Percentiles rank a stretch among this genome's conserved stretches.
Evolutionary conservation across 2,113 vertebrate species (phyloP).

Genomic region (Oreochromis spilurus): DNA sequence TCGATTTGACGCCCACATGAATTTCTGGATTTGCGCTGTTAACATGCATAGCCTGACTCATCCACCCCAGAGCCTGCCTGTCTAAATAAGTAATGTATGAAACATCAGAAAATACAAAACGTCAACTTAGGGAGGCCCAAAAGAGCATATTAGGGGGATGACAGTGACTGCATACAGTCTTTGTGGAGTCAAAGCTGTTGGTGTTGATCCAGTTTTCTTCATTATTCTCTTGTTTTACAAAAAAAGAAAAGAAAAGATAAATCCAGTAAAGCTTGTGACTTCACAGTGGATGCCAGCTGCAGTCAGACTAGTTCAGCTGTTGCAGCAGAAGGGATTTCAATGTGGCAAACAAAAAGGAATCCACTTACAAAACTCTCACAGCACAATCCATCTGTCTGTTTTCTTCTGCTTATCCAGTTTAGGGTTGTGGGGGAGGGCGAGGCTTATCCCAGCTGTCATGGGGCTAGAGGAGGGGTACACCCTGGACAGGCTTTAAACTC

Average conservation of each 20-base stretch:
- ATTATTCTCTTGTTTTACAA: not conserved
- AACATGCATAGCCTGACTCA: constrained; percentile 37
- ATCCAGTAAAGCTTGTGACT: not conserved
- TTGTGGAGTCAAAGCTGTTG: not conserved
- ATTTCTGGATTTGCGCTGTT: not conserved
- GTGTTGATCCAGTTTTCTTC: not conserved
- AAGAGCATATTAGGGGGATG: not conserved
- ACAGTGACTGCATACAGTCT: not conserved
- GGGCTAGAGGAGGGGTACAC: not conserved
- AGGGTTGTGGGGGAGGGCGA: not conserved
- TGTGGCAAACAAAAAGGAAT: not conserved
- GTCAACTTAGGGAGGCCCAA: not conserved
- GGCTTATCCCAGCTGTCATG: not conserved
- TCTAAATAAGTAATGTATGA: constrained; percentile 7
- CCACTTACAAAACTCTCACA: not conserved
- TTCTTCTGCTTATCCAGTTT: not conserved
- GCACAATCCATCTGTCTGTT: not conserved
- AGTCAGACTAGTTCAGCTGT: not conserved
- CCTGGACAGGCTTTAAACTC: not conserved
- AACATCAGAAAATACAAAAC: not conserved
- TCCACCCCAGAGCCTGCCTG: constrained; percentile 33
- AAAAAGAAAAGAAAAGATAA: not conserved
- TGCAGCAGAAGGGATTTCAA: not conserved
- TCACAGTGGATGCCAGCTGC: not conserved
- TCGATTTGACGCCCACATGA: not conserved